A percentile compares a stretch with the other conserved stretches of the same genome.
phyloP scores from a whole-genome alignment of 2,888 invertebrate species.

The Andrena trimmerana region DNA sequence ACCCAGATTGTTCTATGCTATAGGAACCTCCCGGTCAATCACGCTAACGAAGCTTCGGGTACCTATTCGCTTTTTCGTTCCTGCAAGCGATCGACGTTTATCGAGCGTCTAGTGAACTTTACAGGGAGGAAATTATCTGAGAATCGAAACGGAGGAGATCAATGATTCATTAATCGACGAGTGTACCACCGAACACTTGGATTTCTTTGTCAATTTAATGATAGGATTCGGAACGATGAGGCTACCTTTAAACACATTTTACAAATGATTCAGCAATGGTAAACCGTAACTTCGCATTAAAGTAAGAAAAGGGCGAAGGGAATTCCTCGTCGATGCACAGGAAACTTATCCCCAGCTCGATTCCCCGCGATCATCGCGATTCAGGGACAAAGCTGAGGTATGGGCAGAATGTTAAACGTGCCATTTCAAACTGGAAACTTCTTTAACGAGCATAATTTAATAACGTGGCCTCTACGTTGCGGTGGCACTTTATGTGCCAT shows the following conservation, averaged over 20 bases:
- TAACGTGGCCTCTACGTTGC: slow-evolving; percentile 38
- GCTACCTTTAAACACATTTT: too few species aligned
- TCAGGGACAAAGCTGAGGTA: slow-evolving; percentile 44
- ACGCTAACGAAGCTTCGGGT: neutral
- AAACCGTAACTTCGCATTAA: neutral
- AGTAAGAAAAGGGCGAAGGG: neutral
- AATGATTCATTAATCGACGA: neutral
- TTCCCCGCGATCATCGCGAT: slow-evolving; percentile 7
- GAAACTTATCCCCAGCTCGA: slow-evolving; percentile 29
- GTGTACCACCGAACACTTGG: neutral
- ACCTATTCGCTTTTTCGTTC: neutral
- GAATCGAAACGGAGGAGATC: neutral
- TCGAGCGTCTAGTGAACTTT: neutral
- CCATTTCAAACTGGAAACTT: slow-evolving; percentile 43
- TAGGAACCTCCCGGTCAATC: neutral
- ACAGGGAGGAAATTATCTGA: neutral
- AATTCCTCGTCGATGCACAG: slow-evolving; percentile 24
- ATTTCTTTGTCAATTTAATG: too few species aligned
- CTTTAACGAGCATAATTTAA: slow-evolving; percentile 58
- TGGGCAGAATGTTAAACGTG: slow-evolving; percentile 50
- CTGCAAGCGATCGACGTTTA: neutral
- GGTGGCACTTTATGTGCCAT: slow-evolving; percentile 51
- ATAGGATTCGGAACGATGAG: too few species aligned
- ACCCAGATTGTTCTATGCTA: neutral
- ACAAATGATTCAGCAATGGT: neutral